A percentile compares a stretch with the other conserved stretches of the same genome.
phyloP scores from a whole-genome alignment of 2,888 invertebrate genomes.

The Drosophila hawaiiensis region DNA sequence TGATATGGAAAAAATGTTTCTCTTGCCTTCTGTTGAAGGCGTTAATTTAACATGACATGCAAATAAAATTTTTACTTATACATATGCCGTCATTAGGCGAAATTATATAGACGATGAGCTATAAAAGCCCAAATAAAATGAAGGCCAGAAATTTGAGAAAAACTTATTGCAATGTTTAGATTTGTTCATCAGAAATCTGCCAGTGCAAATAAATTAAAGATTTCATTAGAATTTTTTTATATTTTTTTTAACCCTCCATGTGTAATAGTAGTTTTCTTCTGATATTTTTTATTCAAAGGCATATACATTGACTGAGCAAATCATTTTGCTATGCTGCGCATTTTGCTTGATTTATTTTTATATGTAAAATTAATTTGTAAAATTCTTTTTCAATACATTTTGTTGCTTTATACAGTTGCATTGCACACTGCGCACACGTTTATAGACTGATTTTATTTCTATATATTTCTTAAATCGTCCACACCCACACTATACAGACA shows the following conservation, averaged over 20 bases:
- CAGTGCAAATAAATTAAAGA: slow-evolving; percentile 2
- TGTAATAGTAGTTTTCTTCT: background rate
- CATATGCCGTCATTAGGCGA: slow-evolving; percentile 56
- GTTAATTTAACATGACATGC: slow-evolving; percentile 80
- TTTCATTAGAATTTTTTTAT: background rate
- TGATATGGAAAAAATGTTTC: slow-evolving; percentile 14
- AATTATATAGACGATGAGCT: slow-evolving; percentile 22
- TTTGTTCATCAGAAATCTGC: background rate
- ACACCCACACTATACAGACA: slow-evolving; percentile 44
- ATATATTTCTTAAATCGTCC: slow-evolving; percentile 40
- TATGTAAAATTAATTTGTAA: slow-evolving; percentile 6
- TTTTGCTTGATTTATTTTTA: slow-evolving; percentile 45
- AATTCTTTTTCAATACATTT: slow-evolving; percentile 28
- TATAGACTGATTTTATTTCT: slow-evolving; percentile 33
- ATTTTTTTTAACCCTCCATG: background rate
- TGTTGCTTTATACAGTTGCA: slow-evolving; percentile 45
- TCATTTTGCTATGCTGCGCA: slow-evolving; percentile 42
- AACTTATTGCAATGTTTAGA: slow-evolving; percentile 22
- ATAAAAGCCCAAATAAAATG: slow-evolving; percentile 25
- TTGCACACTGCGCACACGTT: slow-evolving; percentile 36
- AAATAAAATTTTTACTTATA: slow-evolving; percentile 72
- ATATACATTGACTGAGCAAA: slow-evolving; percentile 29
- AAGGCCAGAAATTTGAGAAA: slow-evolving; percentile 22
- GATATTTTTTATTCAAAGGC: slow-evolving; percentile 10
- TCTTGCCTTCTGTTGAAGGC: slow-evolving; percentile 57